A percentile compares a stretch with the other conserved stretches of the same genome.
phyloP scores from a whole-genome alignment of 1,140 invertebrate genomes.

The Diploscapter pachys region DNA sequence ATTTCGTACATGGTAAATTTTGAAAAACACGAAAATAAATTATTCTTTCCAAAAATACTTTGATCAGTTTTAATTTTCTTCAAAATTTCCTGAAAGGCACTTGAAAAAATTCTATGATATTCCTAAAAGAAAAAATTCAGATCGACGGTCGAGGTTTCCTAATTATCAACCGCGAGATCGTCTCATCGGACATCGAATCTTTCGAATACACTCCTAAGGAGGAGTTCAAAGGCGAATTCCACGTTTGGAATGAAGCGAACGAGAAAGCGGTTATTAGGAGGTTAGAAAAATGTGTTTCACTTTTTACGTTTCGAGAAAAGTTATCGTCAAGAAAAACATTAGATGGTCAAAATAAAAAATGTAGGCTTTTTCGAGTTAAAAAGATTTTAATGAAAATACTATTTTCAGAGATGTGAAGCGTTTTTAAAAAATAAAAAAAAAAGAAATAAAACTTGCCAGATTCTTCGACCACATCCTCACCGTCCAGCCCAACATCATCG shows the following conservation, averaged over 20 bases:
- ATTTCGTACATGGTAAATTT: slow-evolving; percentile 86
- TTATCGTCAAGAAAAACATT: too few species aligned
- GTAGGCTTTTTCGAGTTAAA: too few species aligned
- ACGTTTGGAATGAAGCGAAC: slow-evolving; percentile 65
- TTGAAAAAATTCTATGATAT: neutral
- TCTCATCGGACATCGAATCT: slow-evolving; percentile 89
- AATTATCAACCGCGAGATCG: slow-evolving; percentile 93
- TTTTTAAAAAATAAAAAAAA: too few species aligned
- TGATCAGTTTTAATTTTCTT: neutral
- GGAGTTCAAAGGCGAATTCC: slow-evolving; percentile 85
- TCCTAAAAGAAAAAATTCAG: slow-evolving; percentile 4
- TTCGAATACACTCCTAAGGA: slow-evolving; percentile 98
- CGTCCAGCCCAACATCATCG: slow-evolving; percentile 90
- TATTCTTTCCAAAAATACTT: too few species aligned
- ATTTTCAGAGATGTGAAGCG: too few species aligned
- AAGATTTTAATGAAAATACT: too few species aligned
- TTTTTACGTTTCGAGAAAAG: too few species aligned
- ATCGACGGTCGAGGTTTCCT: slow-evolving; percentile 87
- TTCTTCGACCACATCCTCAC: slow-evolving; percentile 93
- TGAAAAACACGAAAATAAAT: too few species aligned
- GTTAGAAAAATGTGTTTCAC: slow-evolving; percentile 59
- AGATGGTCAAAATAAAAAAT: too few species aligned
- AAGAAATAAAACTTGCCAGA: neutral
- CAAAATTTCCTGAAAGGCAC: neutral
- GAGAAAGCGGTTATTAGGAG: slow-evolving; percentile 73